A percentile compares a stretch with the other conserved stretches of the same genome.
Conservation (phyloP, 2,797 vertebrate genomes). For the Hirundo rustica region DNA sequence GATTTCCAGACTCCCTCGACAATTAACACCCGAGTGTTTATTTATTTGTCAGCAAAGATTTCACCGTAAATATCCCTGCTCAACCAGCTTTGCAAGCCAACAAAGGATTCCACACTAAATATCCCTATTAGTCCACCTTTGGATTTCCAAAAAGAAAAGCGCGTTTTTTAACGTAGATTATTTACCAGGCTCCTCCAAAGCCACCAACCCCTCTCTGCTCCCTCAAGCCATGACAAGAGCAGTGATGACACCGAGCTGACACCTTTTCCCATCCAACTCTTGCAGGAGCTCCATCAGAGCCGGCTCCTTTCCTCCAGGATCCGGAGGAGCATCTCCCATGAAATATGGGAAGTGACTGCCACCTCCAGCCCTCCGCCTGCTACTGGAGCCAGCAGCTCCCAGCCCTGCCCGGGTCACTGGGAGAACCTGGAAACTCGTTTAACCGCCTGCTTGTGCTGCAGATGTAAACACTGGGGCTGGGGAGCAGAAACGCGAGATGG, state of each 20-base stretch:
- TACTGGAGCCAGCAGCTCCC: constrained; percentile 21
- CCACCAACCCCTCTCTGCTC: accelerated
- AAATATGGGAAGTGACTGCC: constrained; percentile 41
- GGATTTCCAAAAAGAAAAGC: neutral
- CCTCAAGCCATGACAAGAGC: accelerated
- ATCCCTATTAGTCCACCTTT: neutral
- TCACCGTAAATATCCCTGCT: neutral
- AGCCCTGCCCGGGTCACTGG: neutral
- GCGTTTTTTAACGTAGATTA: accelerated
- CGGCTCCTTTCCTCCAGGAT: neutral
- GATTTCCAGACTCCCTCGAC: neutral
- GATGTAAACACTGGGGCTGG: constrained; percentile 46
- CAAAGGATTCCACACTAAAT: neutral
- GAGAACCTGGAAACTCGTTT: constrained; percentile 48
- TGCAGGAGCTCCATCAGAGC: neutral
- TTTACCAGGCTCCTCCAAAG: neutral
- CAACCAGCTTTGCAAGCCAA: neutral
- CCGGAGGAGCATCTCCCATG: neutral
- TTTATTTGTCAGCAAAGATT: neutral
- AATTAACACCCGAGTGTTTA: accelerated
- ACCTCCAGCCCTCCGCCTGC: constrained; percentile 24
- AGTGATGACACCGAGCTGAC: accelerated
- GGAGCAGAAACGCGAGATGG: constrained; percentile 64
- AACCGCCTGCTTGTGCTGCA: constrained; percentile 10
- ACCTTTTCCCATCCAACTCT: accelerated